These are phyloP conservation scores for Petrocephalus microphthalmus DNA, from an alignment of 2,113 vertebrate genomes.

Conservation along the genomic window DNA sequence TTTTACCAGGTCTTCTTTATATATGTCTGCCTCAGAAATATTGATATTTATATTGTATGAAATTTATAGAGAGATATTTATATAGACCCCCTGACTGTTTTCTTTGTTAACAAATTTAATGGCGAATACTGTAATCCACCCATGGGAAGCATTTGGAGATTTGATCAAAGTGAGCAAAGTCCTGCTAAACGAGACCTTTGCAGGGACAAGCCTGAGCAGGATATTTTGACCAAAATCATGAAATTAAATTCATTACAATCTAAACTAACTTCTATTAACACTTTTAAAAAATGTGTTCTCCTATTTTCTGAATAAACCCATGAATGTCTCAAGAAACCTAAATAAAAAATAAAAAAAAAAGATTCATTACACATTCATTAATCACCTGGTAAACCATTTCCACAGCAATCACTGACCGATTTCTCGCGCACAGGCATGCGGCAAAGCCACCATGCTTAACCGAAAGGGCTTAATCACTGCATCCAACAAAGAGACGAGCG, in stretches of 20 bases:
- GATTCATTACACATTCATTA: neutral
- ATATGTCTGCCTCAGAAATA: neutral
- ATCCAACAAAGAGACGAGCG: neutral
- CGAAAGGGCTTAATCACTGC: neutral
- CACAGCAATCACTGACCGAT: neutral
- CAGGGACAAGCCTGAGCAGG: neutral
- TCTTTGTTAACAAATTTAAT: neutral
- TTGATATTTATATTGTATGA: neutral
- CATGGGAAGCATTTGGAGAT: neutral
- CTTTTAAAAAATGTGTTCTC: neutral
- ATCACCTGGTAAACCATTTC: neutral
- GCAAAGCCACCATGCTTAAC: neutral
- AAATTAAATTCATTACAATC: neutral
- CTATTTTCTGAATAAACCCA: neutral
- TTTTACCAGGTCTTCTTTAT: neutral
- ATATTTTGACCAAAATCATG: neutral
- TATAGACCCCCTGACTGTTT: neutral
- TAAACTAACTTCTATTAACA: neutral
- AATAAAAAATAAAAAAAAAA: too few relatives aligned
- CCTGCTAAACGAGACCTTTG: neutral
- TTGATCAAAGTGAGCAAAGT: neutral
- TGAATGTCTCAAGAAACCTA: neutral
- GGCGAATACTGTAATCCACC: neutral
- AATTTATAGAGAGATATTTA: neutral
- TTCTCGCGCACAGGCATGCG: neutral